phyloP scores from a whole-genome alignment of 2,797 vertebrate species.

The Morus bassanus region DNA sequence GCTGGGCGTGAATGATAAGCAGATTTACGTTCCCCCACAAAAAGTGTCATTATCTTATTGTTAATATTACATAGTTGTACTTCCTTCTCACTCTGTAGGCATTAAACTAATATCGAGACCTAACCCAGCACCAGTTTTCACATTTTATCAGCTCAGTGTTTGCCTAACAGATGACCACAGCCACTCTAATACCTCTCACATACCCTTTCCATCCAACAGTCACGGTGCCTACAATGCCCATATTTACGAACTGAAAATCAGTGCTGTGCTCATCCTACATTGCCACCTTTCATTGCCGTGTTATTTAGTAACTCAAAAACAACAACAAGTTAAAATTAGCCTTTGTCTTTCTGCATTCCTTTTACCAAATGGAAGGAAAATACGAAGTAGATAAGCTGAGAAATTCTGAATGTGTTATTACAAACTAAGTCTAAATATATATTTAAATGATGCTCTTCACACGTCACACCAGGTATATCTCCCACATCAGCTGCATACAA shows the following conservation, averaged over 20 bases:
- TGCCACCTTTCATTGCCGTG: rapidly evolving
- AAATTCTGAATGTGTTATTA: not conserved
- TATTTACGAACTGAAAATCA: not conserved
- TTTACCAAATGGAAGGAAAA: not conserved
- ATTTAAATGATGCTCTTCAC: not conserved
- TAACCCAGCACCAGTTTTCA: not conserved
- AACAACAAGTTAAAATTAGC: not conserved
- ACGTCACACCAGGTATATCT: not conserved
- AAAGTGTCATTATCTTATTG: not conserved
- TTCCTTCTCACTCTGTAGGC: not conserved
- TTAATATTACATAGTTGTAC: not conserved
- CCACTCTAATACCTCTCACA: not conserved
- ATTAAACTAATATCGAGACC: not conserved
- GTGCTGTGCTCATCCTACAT: not conserved
- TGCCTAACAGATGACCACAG: not conserved
- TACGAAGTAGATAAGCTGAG: not conserved
- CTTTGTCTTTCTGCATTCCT: not conserved
- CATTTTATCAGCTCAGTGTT: not conserved
- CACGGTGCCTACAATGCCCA: not conserved
- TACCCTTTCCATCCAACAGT: not conserved
- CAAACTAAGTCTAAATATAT: not conserved
- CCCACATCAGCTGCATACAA: rapidly evolving
- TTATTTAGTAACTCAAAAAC: not conserved
- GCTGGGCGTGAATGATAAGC: not conserved
- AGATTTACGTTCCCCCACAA: not conserved